Evolutionary conservation across 2,888 invertebrate genomes (phyloP).

Genomic region (Erynnis tages): DNA sequence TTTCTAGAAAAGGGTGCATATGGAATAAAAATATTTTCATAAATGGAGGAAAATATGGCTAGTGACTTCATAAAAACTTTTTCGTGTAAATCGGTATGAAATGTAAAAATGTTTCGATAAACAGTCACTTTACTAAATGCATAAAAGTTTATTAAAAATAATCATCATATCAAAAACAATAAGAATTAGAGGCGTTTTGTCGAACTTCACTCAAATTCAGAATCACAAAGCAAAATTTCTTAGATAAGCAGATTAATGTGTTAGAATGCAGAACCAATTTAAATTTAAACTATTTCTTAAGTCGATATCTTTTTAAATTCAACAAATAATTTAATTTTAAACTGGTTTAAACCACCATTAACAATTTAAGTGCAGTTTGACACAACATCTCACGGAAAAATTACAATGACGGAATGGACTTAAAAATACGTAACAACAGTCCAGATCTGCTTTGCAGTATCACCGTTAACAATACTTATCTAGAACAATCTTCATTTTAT

Average conservation of each 20-base stretch:
- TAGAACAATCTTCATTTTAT: conserved; percentile 69
- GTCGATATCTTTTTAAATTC: not conserved
- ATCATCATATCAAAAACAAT: conserved; percentile 30
- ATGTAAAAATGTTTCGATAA: not conserved
- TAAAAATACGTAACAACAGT: conserved; percentile 79
- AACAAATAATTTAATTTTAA: conserved; percentile 41
- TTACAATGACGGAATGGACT: conserved; percentile 63
- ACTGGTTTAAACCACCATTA: conserved; percentile 66
- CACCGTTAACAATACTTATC: conserved; percentile 77
- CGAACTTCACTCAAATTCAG: conserved; percentile 77
- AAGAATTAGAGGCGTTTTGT: conserved; percentile 61
- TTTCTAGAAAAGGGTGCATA: not conserved
- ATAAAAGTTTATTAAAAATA: conserved; percentile 37
- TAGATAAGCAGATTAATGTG: conserved; percentile 49
- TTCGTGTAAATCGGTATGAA: conserved; percentile 1
- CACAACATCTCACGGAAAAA: conserved; percentile 71
- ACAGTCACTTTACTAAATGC: conserved; percentile 22
- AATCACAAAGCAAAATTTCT: conserved; percentile 59
- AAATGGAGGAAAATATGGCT: not conserved
- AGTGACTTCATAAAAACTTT: conserved; percentile 2
- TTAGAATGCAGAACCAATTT: conserved; percentile 52
- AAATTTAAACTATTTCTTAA: conserved; percentile 39
- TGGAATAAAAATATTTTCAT: not conserved
- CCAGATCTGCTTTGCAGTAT: conserved; percentile 77
- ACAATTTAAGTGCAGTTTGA: conserved; percentile 80